Percentiles rank a stretch among this genome's conserved stretches.
Evolutionary conservation across 1,140 invertebrate genomes (phyloP).

Genomic region (Achatina immaculata): DNA sequence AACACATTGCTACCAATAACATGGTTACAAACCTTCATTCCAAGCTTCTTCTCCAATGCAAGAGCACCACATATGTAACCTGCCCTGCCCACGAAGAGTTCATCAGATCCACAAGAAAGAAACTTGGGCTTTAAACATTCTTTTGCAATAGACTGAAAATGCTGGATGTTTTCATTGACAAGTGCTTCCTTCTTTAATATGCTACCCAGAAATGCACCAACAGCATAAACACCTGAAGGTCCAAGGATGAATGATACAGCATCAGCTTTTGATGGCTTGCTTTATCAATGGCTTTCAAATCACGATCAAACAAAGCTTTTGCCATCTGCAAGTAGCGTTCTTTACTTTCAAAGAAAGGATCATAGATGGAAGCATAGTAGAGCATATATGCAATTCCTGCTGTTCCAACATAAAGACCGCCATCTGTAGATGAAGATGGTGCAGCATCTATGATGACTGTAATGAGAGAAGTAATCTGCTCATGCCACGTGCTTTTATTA

Average conservation of each 20-base stretch:
- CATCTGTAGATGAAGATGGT: conserved; percentile 62
- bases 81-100: conserved; percentile 85
- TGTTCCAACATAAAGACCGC: conserved; percentile 73
- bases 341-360: conserved; percentile 57
- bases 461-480: conserved; percentile 43
- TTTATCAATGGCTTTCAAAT: conserved; percentile 11
- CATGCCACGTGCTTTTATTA: conserved; percentile 54
- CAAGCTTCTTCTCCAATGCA: conserved; percentile 74
- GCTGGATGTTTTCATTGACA: conserved; percentile 51
- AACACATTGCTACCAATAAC: no score
- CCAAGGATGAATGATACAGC: conserved; percentile 72
- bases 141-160: conserved; percentile 63
- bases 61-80: conserved; percentile 84
- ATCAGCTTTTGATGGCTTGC: conserved; percentile 44
- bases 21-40: conserved; percentile 11
- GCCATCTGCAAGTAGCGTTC: conserved; percentile 60
- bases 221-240: conserved; percentile 69
- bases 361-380: conserved; percentile 66
- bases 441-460: conserved; percentile 51
- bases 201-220: conserved; percentile 67
- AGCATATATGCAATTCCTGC: conserved; percentile 73
- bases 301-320: conserved; percentile 13
- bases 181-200: conserved; percentile 55
- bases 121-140: conserved; percentile 75
- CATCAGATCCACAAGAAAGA: conserved; percentile 82